These are phyloP conservation scores for Myiozetetes cayanensis DNA, from an alignment of 2,113 vertebrate genomes.

Conservation along the genomic window DNA sequence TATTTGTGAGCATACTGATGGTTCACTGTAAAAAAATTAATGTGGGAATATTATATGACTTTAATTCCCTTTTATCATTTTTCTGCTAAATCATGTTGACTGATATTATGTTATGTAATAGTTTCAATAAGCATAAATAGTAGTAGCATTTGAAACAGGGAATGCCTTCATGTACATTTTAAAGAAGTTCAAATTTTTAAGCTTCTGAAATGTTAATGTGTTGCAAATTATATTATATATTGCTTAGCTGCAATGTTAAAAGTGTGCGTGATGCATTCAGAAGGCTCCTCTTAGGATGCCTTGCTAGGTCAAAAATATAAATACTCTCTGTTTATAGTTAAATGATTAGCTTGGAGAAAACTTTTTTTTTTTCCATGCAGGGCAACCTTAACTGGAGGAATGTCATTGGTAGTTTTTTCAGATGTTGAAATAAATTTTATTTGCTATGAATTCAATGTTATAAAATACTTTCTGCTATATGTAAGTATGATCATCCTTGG, in stretches of 20 bases:
- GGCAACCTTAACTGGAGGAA: neutral
- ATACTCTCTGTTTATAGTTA: neutral
- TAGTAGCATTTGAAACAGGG: neutral
- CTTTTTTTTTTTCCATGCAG: neutral
- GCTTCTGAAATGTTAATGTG: neutral
- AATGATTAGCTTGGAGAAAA: neutral
- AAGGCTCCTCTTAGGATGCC: neutral
- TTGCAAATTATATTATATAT: neutral
- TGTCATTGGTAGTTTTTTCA: neutral
- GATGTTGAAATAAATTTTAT: neutral
- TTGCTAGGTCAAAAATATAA: neutral
- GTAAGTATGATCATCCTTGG: neutral
- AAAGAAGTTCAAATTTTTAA: neutral
- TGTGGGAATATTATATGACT: neutral
- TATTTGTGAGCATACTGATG: neutral
- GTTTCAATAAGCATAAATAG: neutral
- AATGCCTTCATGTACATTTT: neutral
- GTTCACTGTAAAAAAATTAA: neutral
- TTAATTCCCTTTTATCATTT: conserved; percentile 25
- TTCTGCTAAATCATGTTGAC: neutral
- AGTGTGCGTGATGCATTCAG: neutral
- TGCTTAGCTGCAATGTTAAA: neutral
- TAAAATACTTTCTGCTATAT: neutral
- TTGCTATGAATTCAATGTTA: conserved; percentile 19
- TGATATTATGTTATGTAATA: neutral